phyloP scores from a whole-genome alignment of 2,113 vertebrate species.

The Protobothrops mucrosquamatus region DNA sequence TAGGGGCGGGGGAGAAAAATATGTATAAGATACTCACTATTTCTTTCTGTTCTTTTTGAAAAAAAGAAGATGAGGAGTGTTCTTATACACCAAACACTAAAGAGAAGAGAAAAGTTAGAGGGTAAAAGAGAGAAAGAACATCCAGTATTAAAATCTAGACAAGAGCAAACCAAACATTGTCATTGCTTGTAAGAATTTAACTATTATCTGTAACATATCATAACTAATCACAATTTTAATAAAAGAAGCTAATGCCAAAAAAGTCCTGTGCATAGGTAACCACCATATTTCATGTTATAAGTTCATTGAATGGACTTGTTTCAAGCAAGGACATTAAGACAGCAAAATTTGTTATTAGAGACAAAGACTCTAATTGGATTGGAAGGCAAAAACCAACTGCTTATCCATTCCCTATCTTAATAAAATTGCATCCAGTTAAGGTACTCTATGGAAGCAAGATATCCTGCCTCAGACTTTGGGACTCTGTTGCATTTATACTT shows the following conservation, averaged over 20 bases:
- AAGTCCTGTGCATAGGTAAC: neutral
- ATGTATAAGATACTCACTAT: slow-evolving; percentile 80
- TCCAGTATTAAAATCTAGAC: neutral
- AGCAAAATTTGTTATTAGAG: neutral
- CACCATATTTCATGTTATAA: neutral
- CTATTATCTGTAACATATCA: slow-evolving; percentile 12
- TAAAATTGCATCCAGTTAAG: neutral
- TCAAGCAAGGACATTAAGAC: neutral
- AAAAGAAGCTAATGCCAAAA: neutral
- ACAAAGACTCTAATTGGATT: neutral
- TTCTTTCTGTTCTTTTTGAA: slow-evolving; percentile 89
- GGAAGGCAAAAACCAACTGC: neutral
- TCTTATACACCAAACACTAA: slow-evolving; percentile 89
- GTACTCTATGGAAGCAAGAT: neutral
- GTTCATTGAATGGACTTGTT: neutral
- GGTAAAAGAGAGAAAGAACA: slow-evolving; percentile 41
- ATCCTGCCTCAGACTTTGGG: neutral
- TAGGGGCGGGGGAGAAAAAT: neutral
- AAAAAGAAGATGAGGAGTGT: slow-evolving; percentile 88
- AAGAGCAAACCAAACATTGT: neutral
- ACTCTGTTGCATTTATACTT: neutral
- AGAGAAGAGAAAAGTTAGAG: neutral
- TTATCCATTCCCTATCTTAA: neutral
- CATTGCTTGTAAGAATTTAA: slow-evolving; percentile 1
- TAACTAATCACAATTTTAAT: slow-evolving; percentile 13